phyloP scores from a whole-genome alignment of 2,888 invertebrate genomes.

The Drosophila fulvimacula region DNA sequence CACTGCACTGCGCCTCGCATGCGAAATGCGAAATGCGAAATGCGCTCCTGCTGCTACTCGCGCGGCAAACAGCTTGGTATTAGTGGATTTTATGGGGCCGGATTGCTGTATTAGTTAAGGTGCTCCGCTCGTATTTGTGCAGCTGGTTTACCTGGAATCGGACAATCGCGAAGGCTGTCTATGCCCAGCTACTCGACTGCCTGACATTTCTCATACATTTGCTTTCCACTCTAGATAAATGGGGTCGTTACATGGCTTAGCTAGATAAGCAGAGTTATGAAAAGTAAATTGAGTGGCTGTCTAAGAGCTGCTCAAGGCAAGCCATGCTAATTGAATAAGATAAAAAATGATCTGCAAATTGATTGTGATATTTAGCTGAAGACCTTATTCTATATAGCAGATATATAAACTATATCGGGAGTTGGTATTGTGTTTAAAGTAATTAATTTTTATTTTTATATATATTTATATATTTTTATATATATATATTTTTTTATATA shows the following conservation, averaged over 20 bases:
- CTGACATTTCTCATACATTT: conserved; percentile 13
- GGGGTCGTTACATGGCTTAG: not conserved
- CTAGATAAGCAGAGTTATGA: not conserved
- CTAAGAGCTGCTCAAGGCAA: not conserved
- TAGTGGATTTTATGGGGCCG: not conserved
- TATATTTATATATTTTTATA: too few relatives aligned
- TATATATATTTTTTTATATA: too few relatives aligned
- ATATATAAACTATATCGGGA: too few relatives aligned
- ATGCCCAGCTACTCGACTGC: not conserved
- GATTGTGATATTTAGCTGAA: too few relatives aligned
- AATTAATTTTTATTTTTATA: too few relatives aligned
- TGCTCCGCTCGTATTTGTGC: conserved; percentile 17
- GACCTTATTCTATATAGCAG: too few relatives aligned
- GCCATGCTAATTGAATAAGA: not conserved
- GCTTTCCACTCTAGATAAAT: conserved; percentile 15
- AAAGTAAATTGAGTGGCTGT: not conserved
- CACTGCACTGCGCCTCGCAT: conserved; percentile 61
- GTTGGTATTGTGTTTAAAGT: too few relatives aligned
- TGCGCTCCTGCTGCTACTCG: conserved; percentile 11
- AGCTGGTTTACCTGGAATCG: conserved; percentile 39
- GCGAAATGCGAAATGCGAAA: too few relatives aligned
- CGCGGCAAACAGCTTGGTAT: conserved; percentile 18
- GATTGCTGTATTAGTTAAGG: not conserved
- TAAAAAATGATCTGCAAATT: not conserved
- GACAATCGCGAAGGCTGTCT: not conserved